phyloP scores from a whole-genome alignment of 2,797 vertebrate species.

The Tolypeutes matacus region DNA sequence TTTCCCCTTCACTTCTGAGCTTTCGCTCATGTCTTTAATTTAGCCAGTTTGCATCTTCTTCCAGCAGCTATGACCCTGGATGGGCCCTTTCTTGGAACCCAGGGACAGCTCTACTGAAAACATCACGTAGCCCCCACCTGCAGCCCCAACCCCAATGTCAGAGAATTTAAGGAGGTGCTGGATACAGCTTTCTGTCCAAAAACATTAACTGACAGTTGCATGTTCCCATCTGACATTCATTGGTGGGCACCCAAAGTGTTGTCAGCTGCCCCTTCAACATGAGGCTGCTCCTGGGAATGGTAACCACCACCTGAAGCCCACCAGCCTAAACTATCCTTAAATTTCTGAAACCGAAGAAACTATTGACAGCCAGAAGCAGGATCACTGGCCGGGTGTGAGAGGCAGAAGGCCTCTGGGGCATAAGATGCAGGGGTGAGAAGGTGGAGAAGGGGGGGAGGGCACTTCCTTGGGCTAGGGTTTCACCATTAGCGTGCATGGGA shows the following conservation, averaged over 20 bases:
- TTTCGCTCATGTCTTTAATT: neutral
- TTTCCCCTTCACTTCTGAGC: neutral
- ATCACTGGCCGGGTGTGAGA: neutral
- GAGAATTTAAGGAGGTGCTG: neutral
- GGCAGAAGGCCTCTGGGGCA: neutral
- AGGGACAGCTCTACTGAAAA: neutral
- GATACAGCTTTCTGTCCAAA: neutral
- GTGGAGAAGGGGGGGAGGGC: neutral
- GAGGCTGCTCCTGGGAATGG: neutral
- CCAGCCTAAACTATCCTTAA: neutral
- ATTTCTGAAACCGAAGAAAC: neutral
- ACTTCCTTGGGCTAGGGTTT: neutral
- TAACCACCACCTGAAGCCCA: neutral
- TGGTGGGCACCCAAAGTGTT: no score
- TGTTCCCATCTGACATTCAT: neutral
- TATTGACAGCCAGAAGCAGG: neutral
- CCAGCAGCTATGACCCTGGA: no score
- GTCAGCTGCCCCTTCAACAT: neutral
- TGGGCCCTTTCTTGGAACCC: neutral
- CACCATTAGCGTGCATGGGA: neutral
- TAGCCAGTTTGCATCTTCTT: neutral
- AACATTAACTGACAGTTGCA: neutral
- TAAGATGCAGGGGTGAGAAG: neutral
- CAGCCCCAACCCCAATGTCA: neutral
- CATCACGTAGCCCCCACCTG: neutral